A percentile compares a stretch with the other conserved stretches of the same genome.
Conservation (phyloP, 1,140 invertebrate species). For the Lepidurus couesii region DNA sequence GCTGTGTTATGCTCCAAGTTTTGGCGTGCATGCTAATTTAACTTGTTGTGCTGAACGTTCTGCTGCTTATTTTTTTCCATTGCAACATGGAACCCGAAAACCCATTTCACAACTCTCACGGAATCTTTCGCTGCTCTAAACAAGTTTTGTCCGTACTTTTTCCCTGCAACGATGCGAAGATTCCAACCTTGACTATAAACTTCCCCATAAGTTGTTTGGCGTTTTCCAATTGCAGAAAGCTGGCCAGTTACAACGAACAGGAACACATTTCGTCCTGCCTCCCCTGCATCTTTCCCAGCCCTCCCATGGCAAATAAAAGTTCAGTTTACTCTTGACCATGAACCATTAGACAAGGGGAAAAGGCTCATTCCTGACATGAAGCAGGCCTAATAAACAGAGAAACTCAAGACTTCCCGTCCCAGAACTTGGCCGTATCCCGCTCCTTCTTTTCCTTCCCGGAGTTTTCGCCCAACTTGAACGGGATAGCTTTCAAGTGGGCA, state of each 20-base stretch:
- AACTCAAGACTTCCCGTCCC: conserved; percentile 2
- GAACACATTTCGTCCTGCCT: neutral
- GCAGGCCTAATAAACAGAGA: conserved; percentile 21
- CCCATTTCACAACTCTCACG: neutral
- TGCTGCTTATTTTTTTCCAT: neutral
- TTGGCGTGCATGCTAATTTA: conserved; percentile 7
- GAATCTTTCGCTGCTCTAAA: neutral
- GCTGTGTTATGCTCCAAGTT: neutral
- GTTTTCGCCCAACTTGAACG: neutral
- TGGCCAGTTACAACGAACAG: neutral
- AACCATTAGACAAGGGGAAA: conserved; percentile 12
- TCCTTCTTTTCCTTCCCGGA: neutral
- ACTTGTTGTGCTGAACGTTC: neutral
- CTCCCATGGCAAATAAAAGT: neutral
- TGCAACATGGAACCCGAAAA: neutral
- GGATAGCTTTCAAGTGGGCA: conserved; percentile 15
- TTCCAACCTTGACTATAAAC: neutral
- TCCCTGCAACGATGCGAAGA: neutral
- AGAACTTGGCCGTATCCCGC: neutral
- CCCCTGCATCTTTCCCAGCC: neutral
- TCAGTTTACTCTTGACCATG: conserved; percentile 1
- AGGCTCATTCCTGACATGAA: conserved; percentile 9
- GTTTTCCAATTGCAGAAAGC: neutral
- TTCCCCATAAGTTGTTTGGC: neutral
- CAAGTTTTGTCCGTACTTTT: neutral